phyloP scores from a whole-genome alignment of 2,113 vertebrate species.

The Neogobius melanostomus region DNA sequence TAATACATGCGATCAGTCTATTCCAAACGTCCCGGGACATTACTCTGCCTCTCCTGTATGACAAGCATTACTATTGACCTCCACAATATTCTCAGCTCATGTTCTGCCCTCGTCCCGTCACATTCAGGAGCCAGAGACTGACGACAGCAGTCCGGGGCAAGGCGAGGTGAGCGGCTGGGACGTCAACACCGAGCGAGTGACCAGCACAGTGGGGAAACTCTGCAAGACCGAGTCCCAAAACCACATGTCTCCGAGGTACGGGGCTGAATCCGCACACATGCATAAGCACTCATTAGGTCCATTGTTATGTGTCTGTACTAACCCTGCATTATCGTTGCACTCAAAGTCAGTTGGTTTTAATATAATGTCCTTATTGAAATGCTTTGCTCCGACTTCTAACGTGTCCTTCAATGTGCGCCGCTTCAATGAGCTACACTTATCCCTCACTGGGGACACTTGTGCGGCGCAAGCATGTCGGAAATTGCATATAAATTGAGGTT shows the following conservation, averaged over 20 bases:
- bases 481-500: not conserved
- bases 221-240: constrained; percentile 78
- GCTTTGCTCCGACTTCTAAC: not conserved
- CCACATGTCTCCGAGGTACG: constrained; percentile 78
- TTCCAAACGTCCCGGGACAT: constrained; percentile 1
- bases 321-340: not conserved
- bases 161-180: constrained; percentile 73
- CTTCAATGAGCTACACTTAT: not conserved
- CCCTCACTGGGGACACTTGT: not conserved
- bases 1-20: not conserved
- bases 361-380: not conserved
- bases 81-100: constrained; percentile 15
- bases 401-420: not conserved
- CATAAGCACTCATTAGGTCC: not conserved
- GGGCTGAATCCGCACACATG: constrained; percentile 17
- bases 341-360: not conserved
- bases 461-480: not conserved
- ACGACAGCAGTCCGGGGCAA: constrained; percentile 53
- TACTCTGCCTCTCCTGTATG: constrained; percentile 7
- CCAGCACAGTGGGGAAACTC: constrained; percentile 71
- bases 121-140: constrained; percentile 66
- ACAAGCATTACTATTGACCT: constrained; percentile 25
- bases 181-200: constrained; percentile 62
- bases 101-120: constrained; percentile 3
- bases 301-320: not conserved